A percentile compares a stretch with the other conserved stretches of the same genome.
Evolutionary conservation across 2,888 invertebrate species (phyloP).

Genomic region (Thereva unica): DNA sequence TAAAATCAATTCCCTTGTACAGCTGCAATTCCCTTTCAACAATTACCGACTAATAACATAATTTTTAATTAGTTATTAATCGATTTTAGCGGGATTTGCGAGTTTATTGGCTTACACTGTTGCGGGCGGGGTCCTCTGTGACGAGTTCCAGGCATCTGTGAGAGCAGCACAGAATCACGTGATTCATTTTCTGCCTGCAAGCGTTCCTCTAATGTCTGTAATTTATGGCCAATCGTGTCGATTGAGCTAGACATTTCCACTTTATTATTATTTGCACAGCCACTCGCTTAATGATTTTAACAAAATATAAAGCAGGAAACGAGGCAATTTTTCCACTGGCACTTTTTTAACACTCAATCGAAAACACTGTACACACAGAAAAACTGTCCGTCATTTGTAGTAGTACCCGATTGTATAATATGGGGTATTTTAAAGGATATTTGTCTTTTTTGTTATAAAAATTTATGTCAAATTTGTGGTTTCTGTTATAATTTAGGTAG

Average conservation of each 20-base stretch:
- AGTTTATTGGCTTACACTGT: slow-evolving; percentile 45
- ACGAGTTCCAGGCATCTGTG: slow-evolving; percentile 51
- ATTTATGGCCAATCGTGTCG: slow-evolving; percentile 68
- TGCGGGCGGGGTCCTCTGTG: slow-evolving; percentile 64
- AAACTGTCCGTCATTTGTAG: slow-evolving; percentile 40
- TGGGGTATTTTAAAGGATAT: slow-evolving; percentile 6
- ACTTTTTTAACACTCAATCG: slow-evolving; percentile 27
- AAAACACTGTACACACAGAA: slow-evolving; percentile 36
- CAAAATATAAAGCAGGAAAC: slow-evolving; percentile 35
- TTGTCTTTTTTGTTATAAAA: neutral
- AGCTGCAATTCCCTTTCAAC: no score
- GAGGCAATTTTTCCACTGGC: slow-evolving; percentile 32
- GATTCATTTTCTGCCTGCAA: slow-evolving; percentile 63
- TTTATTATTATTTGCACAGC: slow-evolving; percentile 31
- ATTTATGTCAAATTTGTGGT: neutral
- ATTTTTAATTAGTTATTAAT: no score
- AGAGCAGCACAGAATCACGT: slow-evolving; percentile 59
- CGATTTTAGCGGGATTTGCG: no score
- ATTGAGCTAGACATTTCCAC: slow-evolving; percentile 69
- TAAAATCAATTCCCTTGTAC: neutral
- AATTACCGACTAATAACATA: no score
- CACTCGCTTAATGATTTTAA: slow-evolving; percentile 7
- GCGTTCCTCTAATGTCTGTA: slow-evolving; percentile 80
- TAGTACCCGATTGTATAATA: slow-evolving; percentile 33
- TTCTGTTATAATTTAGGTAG: no score